Conservation (phyloP, 2,113 vertebrate genomes). For the Eulemur rufifrons region DNA sequence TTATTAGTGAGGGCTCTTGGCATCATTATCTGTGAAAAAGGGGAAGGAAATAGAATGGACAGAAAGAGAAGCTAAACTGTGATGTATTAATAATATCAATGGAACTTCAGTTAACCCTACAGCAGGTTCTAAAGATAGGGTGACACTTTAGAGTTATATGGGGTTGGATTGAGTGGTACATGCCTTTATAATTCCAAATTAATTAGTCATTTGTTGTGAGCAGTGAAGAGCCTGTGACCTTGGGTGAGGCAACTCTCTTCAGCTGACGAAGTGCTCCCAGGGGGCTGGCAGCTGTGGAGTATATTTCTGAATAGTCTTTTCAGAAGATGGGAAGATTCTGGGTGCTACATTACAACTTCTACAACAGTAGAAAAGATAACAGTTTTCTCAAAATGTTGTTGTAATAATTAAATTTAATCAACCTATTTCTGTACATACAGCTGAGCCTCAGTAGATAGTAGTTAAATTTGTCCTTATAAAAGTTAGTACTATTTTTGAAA, state of each 20-base stretch:
- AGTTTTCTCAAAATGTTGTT: neutral
- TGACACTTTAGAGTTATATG: neutral
- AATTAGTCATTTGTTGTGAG: neutral
- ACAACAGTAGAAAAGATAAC: neutral
- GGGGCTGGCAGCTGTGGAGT: neutral
- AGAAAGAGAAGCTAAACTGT: neutral
- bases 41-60: neutral
- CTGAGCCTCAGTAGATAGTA: neutral
- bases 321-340: neutral
- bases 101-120: neutral
- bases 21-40: neutral
- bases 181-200: neutral
- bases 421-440: neutral
- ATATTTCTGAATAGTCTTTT: neutral
- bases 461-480: neutral
- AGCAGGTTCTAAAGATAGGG: neutral
- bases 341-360: neutral
- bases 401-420: neutral
- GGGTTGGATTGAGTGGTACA: neutral
- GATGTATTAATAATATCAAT: neutral
- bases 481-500: neutral
- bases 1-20: neutral
- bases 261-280: neutral
- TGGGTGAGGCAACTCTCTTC: neutral
- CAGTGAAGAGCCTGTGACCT: neutral